phyloP scores from a whole-genome alignment of 2,113 vertebrate genomes.

The Cavia aperea region DNA sequence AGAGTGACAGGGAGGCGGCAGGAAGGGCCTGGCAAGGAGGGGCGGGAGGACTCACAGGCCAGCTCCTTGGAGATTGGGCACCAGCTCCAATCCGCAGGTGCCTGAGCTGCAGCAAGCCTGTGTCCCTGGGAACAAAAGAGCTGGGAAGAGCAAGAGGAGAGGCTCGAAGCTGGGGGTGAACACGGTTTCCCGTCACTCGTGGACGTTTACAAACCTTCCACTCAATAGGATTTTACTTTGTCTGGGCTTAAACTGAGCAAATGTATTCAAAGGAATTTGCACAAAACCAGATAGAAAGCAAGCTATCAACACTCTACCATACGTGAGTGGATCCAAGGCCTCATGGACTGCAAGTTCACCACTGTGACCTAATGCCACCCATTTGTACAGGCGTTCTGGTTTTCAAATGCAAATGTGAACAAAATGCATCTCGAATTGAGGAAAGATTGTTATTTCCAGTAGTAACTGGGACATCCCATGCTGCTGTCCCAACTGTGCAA shows the following conservation, averaged over 20 bases:
- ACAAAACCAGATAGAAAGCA: not conserved
- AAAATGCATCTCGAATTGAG: not conserved
- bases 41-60: not conserved
- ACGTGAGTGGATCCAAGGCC: not conserved
- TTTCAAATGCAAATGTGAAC: not conserved
- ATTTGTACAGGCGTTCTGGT: not conserved
- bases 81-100: not conserved
- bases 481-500: not conserved
- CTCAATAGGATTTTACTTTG: not conserved
- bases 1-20: not conserved
- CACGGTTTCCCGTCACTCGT: not conserved
- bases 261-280: not conserved
- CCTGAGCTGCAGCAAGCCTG: not conserved
- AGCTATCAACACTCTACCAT: not conserved
- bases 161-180: too few relatives aligned
- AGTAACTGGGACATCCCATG: not conserved
- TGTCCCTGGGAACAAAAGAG: not conserved
- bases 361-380: not conserved
- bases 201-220: not conserved
- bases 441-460: not conserved
- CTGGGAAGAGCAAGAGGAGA: fast-evolving
- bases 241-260: not conserved
- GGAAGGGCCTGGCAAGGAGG: not conserved
- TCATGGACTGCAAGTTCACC: not conserved
- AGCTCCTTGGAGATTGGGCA: not conserved